Conservation (phyloP, 1,140 invertebrate species). For the Plectrocnemia conspersa region DNA sequence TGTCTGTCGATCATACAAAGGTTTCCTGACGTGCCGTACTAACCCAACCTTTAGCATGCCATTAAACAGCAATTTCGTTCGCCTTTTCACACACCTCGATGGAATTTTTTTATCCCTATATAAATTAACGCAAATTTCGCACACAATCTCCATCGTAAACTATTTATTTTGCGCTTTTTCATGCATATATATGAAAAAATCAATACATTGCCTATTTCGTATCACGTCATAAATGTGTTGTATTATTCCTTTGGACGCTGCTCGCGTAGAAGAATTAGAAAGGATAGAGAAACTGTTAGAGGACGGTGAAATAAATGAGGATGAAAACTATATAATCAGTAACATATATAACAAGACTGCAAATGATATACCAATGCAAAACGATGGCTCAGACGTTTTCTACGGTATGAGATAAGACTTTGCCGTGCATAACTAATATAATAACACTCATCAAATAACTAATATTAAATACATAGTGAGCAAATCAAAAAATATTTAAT, state of each 20-base stretch:
- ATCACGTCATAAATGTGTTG: neutral
- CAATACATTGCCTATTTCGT: neutral
- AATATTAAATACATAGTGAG: too few species aligned
- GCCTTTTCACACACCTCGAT: too few species aligned
- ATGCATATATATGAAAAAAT: neutral
- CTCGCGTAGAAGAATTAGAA: conserved; percentile 30
- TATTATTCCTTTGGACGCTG: conserved; percentile 29
- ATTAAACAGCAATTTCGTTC: too few species aligned
- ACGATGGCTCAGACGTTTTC: conserved; percentile 5
- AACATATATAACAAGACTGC: conserved; percentile 14
- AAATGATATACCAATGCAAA: conserved; percentile 24
- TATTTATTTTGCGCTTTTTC: too few species aligned
- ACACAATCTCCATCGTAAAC: too few species aligned
- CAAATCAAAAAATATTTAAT: too few species aligned
- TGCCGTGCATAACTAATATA: too few species aligned
- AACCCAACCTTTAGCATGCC: too few species aligned
- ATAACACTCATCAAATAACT: too few species aligned
- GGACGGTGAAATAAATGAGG: conserved; percentile 19
- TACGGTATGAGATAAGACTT: conserved; percentile 6
- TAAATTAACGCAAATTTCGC: too few species aligned
- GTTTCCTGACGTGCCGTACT: too few species aligned
- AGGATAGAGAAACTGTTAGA: conserved; percentile 32
- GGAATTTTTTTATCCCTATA: too few species aligned
- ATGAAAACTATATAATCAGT: conserved; percentile 19
- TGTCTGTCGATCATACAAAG: conserved; percentile 35